Evolutionary conservation across 2,797 vertebrate genomes (phyloP).

Genomic region (Phoeniculus purpureus): DNA sequence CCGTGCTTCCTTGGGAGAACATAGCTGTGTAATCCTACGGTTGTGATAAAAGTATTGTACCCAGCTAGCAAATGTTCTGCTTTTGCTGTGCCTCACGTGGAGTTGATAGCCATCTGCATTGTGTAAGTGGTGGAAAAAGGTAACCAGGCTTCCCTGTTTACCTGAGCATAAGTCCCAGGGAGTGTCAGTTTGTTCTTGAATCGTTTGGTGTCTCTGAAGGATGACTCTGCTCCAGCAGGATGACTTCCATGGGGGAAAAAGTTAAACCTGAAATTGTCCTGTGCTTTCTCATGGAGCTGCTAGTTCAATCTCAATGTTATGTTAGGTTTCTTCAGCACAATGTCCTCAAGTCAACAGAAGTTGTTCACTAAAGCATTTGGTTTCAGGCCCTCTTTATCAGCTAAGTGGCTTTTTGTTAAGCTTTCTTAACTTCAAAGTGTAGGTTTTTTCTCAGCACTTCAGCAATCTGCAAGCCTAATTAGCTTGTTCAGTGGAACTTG

Average conservation of each 20-base stretch:
- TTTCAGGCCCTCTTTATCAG: not conserved
- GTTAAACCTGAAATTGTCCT: not conserved
- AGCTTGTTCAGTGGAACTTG: not conserved
- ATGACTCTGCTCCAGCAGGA: not conserved
- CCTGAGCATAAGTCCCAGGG: not conserved
- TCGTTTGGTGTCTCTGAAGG: not conserved
- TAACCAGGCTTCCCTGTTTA: not conserved
- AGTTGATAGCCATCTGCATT: not conserved
- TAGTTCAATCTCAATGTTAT: not conserved
- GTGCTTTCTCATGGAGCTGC: not conserved
- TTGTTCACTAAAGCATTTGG: not conserved
- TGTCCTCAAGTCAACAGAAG: no score
- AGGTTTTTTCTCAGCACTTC: not conserved
- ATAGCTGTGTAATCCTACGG: not conserved
- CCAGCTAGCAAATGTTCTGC: accelerated
- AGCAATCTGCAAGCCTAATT: not conserved
- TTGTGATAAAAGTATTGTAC: not conserved
- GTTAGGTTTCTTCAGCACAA: not conserved
- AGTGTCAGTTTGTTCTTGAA: not conserved
- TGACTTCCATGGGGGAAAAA: not conserved
- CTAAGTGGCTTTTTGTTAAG: not conserved
- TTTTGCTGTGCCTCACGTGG: not conserved
- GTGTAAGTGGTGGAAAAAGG: not conserved
- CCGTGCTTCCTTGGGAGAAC: not conserved
- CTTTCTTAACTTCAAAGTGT: not conserved